These are phyloP conservation scores for Myxocyprinus asiaticus DNA, from an alignment of 2,113 vertebrate species.

Conservation along the genomic window DNA sequence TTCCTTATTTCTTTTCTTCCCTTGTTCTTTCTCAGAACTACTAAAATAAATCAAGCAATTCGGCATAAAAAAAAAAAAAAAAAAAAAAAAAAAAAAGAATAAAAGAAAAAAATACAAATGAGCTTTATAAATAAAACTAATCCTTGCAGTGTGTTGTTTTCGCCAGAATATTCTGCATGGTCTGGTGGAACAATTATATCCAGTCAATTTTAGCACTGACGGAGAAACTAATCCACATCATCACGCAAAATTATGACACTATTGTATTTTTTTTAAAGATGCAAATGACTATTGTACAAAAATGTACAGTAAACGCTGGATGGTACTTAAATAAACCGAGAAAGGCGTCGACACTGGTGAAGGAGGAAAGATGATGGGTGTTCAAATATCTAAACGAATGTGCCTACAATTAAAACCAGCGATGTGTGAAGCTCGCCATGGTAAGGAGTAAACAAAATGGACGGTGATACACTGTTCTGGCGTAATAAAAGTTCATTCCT, in stretches of 20 bases:
- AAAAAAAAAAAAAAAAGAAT: background rate
- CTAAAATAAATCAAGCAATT: background rate
- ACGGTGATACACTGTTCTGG: constrained; percentile 1
- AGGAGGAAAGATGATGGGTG: constrained; percentile 4
- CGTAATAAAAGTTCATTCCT: constrained; percentile 7
- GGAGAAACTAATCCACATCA: constrained; percentile 21
- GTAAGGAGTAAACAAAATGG: constrained; percentile 26
- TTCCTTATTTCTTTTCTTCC: background rate
- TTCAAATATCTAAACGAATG: constrained; percentile 27
- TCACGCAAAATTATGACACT: background rate
- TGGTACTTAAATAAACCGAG: background rate
- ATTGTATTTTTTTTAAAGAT: background rate
- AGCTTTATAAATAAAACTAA: background rate
- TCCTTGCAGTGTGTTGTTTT: constrained; percentile 2
- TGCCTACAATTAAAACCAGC: constrained; percentile 49
- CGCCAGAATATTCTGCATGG: constrained; percentile 16
- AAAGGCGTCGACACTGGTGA: background rate
- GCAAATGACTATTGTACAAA: background rate
- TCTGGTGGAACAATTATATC: constrained; percentile 30
- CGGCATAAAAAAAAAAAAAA: background rate
- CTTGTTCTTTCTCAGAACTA: background rate
- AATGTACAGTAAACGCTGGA: background rate
- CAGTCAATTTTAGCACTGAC: background rate
- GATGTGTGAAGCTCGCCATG: constrained; percentile 44
- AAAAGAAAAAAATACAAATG: background rate